Evolutionary conservation across 1,140 invertebrate genomes (phyloP).

Genomic region (Bombus affinis): DNA sequence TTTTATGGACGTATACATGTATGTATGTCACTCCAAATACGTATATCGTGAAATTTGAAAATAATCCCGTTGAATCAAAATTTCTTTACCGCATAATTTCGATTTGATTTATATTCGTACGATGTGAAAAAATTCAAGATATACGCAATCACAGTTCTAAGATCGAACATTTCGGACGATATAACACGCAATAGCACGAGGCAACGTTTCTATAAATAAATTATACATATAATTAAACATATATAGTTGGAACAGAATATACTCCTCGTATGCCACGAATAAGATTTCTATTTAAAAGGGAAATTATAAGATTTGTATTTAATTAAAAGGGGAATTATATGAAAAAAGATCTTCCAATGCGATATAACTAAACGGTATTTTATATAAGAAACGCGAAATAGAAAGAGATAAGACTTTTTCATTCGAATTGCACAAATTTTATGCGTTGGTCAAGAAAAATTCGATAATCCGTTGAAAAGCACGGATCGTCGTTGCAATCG

Average conservation of each 20-base stretch:
- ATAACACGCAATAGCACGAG: background rate
- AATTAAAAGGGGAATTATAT: background rate
- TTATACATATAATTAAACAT: background rate
- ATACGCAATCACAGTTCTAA: too few relatives aligned
- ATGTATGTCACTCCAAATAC: background rate
- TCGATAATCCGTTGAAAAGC: background rate
- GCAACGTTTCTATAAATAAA: background rate
- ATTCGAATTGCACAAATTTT: too few relatives aligned
- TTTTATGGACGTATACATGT: background rate
- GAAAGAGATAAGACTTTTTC: background rate
- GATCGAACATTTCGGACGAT: background rate
- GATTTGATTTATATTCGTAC: too few relatives aligned
- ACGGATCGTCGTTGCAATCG: too few relatives aligned
- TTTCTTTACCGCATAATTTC: background rate
- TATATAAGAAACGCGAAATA: background rate
- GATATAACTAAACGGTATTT: too few relatives aligned
- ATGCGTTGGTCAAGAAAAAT: background rate
- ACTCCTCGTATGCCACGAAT: background rate
- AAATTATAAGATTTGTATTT: background rate
- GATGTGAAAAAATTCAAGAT: too few relatives aligned
- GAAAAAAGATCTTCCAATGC: too few relatives aligned
- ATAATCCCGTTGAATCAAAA: background rate
- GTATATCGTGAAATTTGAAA: too few relatives aligned
- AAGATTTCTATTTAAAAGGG: background rate
- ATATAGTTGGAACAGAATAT: background rate